Base-by-base conservation (phyloP, 2,113 vertebrate genomes). In the Gallinago jamesoni region DNA sequence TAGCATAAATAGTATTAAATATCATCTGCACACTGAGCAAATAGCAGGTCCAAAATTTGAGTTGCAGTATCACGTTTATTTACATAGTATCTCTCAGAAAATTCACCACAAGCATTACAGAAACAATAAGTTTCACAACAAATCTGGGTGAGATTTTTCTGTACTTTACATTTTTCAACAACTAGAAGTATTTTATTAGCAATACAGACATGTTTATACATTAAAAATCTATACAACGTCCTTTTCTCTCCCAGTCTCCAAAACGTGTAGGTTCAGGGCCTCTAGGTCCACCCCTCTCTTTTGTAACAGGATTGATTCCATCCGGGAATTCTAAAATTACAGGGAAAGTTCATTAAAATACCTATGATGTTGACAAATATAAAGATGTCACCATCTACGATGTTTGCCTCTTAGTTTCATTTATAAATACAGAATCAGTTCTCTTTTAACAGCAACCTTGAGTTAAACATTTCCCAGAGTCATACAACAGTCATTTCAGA, bases 261-360 rank as follows among this genome's bases (percentile, higher is more conserved):
- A 99, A 99, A 80, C 99, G 99, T 7, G 99, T 99, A 81, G 99
- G 99, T 98, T 99, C 99, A 22, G 99, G 99, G 79, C 99, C 99
- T 89, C 97, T 98, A 39, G 99, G 99, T 79, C 99, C 99, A 66
- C 99, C 99, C 69, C 98, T 99, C 96, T 99, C 99, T 96, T 99
- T 99, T 84, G 99, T 99, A 57, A 91, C 93, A 72, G 99, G 99
- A 97, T 99, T 99, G 90, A 99, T 96, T 91, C 98, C 98, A 96
- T 98, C 98, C 53, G 99, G 99, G 94, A 99, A 99, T 97, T 98
- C 99, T 99, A 96, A 86, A 97, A 89, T 18, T 70, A 97, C n/a
- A 97, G 30, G 81, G 39, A 91, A 96, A 90, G 75, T 45, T 56
- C 39, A 89, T 73, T 86, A 93, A 85, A 76, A 89, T 37, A 33